Percentiles rank a stretch among this genome's conserved stretches.
Conservation (phyloP, 2,888 invertebrate species). For the Arctia plantaginis region DNA sequence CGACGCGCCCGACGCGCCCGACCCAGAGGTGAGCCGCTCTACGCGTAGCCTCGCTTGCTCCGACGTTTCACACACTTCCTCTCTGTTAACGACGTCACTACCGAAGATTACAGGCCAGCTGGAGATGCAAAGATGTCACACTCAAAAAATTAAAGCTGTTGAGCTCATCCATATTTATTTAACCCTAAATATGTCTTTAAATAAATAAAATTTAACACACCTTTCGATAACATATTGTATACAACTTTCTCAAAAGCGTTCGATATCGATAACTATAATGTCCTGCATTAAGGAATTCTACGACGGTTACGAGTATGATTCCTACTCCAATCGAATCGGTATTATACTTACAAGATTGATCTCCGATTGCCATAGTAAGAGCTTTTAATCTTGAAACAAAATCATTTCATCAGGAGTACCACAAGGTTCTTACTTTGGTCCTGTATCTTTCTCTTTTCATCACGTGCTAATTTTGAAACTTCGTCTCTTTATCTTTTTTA, state of each 20-base stretch:
- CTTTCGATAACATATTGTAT: not conserved
- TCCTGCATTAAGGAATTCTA: too few species aligned
- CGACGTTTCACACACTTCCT: too few species aligned
- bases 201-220: not conserved
- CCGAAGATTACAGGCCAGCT: too few species aligned
- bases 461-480: not conserved
- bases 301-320: not conserved
- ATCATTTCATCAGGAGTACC: not conserved
- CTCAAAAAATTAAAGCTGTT: too few species aligned
- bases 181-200: not conserved
- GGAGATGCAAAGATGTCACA: too few species aligned
- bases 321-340: not conserved
- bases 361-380: not conserved
- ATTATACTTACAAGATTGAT: not conserved
- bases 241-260: not conserved
- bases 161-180: not conserved
- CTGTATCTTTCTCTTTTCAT: not conserved
- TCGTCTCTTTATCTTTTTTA: not conserved
- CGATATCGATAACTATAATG: not conserved
- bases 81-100: too few species aligned
- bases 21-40: not conserved
- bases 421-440: not conserved
- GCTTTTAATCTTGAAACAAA: not conserved
- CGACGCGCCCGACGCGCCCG: conserved; percentile 39
- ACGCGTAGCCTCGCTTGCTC: not conserved